These are phyloP conservation scores for Chaetops frenatus DNA, from an alignment of 2,113 vertebrate species.

Conservation along the genomic window DNA sequence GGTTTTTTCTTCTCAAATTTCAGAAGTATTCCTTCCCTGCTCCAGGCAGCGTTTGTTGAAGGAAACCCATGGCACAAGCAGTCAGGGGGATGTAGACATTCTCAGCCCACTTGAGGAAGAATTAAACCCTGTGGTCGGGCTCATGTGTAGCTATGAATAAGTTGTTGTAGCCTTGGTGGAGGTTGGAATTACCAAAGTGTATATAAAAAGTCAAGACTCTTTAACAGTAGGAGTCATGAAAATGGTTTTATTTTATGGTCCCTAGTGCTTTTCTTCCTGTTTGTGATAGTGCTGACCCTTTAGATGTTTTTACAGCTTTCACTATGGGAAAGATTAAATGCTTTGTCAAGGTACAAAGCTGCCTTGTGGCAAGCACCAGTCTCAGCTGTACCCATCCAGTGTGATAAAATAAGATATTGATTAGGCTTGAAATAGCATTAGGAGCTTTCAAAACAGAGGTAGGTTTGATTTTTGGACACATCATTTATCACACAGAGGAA, in stretches of 20 bases:
- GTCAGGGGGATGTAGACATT: not conserved
- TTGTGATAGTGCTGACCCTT: not conserved
- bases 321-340: not conserved
- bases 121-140: not conserved
- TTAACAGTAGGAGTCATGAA: not conserved
- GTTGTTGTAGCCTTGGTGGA: not conserved
- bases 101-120: no score
- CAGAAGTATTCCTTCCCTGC: not conserved
- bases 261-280: not conserved
- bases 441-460: not conserved
- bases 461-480: not conserved
- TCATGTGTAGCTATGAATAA: accelerated
- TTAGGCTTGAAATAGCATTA: not conserved
- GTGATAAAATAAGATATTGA: not conserved
- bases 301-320: not conserved
- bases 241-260: not conserved
- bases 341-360: not conserved
- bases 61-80: accelerated
- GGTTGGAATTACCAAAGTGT: not conserved
- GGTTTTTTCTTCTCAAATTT: not conserved
- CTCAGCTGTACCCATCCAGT: not conserved
- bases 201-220: not conserved
- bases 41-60: not conserved
- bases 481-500: not conserved
- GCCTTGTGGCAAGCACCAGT: not conserved